Conservation (phyloP, 2,888 invertebrate species). For the Microplitis deprimator region DNA sequence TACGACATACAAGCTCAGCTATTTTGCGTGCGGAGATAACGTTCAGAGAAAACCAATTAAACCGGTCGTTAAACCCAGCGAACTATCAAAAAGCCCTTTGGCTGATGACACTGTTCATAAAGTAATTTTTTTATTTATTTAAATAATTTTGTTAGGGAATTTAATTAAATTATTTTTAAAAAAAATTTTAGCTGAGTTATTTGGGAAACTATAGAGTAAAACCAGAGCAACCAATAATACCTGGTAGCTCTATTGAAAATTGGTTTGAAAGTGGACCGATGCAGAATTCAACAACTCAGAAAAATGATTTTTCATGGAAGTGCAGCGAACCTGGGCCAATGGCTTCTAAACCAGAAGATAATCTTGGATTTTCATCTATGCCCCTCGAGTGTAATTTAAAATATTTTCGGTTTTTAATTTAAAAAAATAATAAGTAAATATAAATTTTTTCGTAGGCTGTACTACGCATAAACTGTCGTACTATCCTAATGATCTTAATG, state of each 20-base stretch:
- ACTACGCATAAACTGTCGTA: slow-evolving; percentile 79
- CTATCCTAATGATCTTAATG: slow-evolving; percentile 73
- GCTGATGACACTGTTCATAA: slow-evolving; percentile 61
- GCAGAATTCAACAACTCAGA: slow-evolving; percentile 81
- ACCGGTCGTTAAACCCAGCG: slow-evolving; percentile 50
- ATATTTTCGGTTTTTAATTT: slow-evolving; percentile 3
- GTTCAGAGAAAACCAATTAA: slow-evolving; percentile 50
- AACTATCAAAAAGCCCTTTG: slow-evolving; percentile 59
- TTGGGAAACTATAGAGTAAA: slow-evolving; percentile 63
- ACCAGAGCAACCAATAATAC: slow-evolving; percentile 55
- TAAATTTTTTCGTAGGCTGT: slow-evolving; percentile 68
- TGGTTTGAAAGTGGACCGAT: slow-evolving; percentile 75
- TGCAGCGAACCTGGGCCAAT: slow-evolving; percentile 23
- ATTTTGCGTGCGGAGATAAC: slow-evolving; percentile 61
- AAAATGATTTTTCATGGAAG: slow-evolving; percentile 78
- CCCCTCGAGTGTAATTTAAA: slow-evolving; percentile 56
- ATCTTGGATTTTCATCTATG: slow-evolving; percentile 51
- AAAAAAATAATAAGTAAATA: background rate
- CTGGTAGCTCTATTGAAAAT: slow-evolving; percentile 54
- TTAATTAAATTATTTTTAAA: background rate
- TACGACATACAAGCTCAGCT: slow-evolving; percentile 67
- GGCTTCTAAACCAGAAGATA: slow-evolving; percentile 50
- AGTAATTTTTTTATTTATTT: slow-evolving; percentile 48
- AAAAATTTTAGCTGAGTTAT: slow-evolving; percentile 61
- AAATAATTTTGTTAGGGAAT: background rate